Evolutionary conservation across 2,113 vertebrate genomes (phyloP), one percentile per base, ranked within the genome.

Genomic region (Gavia stellata): DNA sequence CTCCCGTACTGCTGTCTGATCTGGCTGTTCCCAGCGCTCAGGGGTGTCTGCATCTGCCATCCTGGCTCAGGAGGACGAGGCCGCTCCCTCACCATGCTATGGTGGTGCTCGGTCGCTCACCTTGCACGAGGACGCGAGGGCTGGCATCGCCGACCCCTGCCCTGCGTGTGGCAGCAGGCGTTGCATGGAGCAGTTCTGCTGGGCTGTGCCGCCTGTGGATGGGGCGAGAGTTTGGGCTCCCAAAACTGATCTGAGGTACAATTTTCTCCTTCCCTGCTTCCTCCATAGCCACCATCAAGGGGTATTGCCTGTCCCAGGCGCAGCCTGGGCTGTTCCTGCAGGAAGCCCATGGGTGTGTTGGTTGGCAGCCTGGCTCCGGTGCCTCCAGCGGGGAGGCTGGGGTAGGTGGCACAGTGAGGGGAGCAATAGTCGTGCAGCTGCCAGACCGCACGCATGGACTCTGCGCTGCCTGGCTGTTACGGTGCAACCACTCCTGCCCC

Each of bases 241-340:
- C 40, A 4, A 31, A 66, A 44, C 25, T 52, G 63, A 6, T 38
- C 63, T 2, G 26, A 81, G n/a, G 18, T 62, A 25, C 25, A 28
- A 36, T 23, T 38, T 81, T 55, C 25, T 77, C 34, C 42, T 53
- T 67, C 49, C 18, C 19, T 0, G 0, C 29, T 42, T 34, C 12
- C 9, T 55, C 50, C 0, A 0, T 16, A 38, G 49, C 38, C 15
- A 10, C n/a, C 8, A 3, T 23, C 0, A 2, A 50, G 36, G 47
- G 34, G 11, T 59, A 10, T 19, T 52, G 42, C 28, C 33, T 20
- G 49, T 18, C 12, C 45, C 19, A 14, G 31, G 20, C n/a, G 34
- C 45, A 33, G 34, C 61, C 38, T 29, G 14, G 28, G 47, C 25
- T 42, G 44, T 31, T 71, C 14, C n/a, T 33, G 26, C 24, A 16